Conservation (phyloP, 1,140 invertebrate species). For the Macrocentrus cingulum region DNA sequence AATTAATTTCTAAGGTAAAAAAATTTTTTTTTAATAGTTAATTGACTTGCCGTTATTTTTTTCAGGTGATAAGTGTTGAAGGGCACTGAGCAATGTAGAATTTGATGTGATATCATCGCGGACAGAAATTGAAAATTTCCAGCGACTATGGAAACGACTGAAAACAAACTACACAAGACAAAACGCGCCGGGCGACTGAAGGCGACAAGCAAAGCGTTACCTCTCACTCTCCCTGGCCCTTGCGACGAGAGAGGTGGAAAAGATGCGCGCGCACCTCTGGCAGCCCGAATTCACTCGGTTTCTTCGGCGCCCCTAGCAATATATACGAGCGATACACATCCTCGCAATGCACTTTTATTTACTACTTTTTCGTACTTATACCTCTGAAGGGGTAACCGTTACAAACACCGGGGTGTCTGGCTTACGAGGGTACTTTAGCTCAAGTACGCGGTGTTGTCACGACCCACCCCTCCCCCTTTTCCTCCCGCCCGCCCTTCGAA, state of each 20-base stretch:
- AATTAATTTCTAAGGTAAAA: no score
- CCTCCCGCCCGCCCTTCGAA: no score
- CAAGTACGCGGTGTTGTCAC: no score
- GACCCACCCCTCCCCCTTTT: no score
- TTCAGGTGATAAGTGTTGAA: no score
- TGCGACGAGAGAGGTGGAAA: background rate
- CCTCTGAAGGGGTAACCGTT: background rate
- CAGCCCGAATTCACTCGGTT: conserved; percentile 7
- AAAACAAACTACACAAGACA: conserved; percentile 7
- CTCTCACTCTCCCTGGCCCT: conserved; percentile 9
- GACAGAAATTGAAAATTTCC: background rate
- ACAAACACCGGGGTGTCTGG: background rate
- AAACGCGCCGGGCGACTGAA: conserved; percentile 20
- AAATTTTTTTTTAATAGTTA: no score
- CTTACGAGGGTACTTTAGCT: background rate
- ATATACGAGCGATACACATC: no score
- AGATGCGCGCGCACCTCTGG: conserved; percentile 21
- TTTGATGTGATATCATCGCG: conserved; percentile 5
- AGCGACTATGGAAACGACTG: background rate
- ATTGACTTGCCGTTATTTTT: no score
- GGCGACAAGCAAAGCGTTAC: conserved; percentile 3
- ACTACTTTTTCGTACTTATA: background rate
- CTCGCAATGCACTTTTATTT: background rate
- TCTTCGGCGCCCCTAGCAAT: background rate
- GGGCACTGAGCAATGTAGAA: no score